Conservation (phyloP, 2,888 invertebrate species). For the Notodonta dromedarius region DNA sequence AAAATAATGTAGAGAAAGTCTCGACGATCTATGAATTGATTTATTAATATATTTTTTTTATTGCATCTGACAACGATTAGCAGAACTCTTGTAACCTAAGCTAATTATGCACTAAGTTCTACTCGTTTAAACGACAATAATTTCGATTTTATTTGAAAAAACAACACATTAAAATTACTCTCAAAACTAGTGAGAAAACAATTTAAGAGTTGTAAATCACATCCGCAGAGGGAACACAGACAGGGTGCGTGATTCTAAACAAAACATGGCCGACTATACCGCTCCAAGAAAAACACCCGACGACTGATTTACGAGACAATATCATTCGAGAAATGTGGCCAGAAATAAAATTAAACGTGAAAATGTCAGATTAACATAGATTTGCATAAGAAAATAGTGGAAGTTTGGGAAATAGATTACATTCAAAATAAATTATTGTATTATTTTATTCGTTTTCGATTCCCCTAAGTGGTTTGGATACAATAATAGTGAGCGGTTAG, state of each 20-base stretch:
- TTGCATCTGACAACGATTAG: not conserved
- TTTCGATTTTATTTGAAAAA: constrained; percentile 34
- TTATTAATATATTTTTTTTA: too few species aligned
- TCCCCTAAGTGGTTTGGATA: constrained; percentile 1
- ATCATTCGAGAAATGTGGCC: constrained; percentile 78
- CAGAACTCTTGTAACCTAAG: not conserved
- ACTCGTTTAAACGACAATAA: constrained; percentile 22
- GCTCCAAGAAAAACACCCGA: constrained; percentile 81
- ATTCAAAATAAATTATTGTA: constrained; percentile 26
- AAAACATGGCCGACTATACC: constrained; percentile 69
- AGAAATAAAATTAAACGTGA: constrained; percentile 76
- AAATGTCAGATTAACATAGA: constrained; percentile 70
- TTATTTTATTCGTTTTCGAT: constrained; percentile 5
- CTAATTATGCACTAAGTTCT: constrained; percentile 6
- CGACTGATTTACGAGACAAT: constrained; percentile 82
- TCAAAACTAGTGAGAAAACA: constrained; percentile 57
- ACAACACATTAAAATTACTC: constrained; percentile 48
- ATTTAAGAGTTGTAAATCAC: constrained; percentile 74
- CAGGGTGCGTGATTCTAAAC: constrained; percentile 82
- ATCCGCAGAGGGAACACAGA: constrained; percentile 64
- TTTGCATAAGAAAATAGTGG: constrained; percentile 54
- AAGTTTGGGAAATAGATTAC: constrained; percentile 38
- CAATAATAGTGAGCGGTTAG: constrained; percentile 1
- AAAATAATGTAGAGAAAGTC: too few species aligned
- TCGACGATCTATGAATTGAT: too few species aligned